These are phyloP conservation scores for Turritopsis dohrnii DNA, from an alignment of 30 jellyfish, hydroid and myxozoan species.

Conservation along the genomic window DNA sequence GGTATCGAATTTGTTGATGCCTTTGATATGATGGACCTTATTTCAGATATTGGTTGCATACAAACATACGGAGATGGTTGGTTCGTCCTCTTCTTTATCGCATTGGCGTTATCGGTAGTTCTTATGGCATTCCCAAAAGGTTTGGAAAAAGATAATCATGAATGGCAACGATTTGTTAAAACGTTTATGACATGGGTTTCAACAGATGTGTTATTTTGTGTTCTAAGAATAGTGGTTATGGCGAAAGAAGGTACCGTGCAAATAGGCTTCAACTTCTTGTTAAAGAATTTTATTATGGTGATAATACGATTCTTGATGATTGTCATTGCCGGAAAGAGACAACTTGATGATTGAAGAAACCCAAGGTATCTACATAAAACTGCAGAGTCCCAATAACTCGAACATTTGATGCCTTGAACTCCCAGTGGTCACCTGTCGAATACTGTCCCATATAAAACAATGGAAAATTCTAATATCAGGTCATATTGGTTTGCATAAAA, in stretches of 20 bases:
- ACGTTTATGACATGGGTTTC: not conserved
- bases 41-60: not conserved
- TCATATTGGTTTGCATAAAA: too few species aligned
- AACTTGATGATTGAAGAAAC: too few species aligned
- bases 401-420: too few species aligned
- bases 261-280: not conserved
- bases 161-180: not conserved
- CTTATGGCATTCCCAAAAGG: not conserved
- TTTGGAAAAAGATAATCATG: too few species aligned
- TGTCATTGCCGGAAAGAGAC: too few species aligned
- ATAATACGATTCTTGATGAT: not conserved
- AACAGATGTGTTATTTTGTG: not conserved
- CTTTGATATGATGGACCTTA: not conserved
- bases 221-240: not conserved
- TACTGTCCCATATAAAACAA: too few species aligned
- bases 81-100: not conserved
- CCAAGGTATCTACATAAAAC: too few species aligned
- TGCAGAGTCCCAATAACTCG: too few species aligned
- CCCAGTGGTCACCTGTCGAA: too few species aligned
- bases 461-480: too few species aligned
- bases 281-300: not conserved
- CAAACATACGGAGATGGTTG: not conserved
- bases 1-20: conserved; percentile 14
- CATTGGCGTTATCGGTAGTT: not conserved
- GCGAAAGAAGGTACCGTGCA: not conserved